These are phyloP conservation scores for Apis cerana DNA, from an alignment of 1,140 invertebrate species.

Conservation along the genomic window DNA sequence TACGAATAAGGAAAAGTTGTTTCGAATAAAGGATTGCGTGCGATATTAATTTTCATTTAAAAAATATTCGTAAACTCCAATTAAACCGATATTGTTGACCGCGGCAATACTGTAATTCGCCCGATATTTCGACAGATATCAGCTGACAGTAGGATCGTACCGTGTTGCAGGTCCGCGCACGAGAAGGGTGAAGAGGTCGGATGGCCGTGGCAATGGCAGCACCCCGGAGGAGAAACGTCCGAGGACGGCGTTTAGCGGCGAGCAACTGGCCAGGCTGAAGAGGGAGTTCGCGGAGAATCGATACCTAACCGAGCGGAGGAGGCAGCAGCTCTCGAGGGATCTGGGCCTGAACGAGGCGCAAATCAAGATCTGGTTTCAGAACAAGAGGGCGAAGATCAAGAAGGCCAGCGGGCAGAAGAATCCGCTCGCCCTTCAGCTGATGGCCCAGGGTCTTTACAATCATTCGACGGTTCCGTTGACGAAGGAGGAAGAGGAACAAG, in stretches of 20 bases:
- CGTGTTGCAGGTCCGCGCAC: conserved; percentile 76
- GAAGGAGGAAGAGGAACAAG: conserved; percentile 90
- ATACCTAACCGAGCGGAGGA: conserved; percentile 96
- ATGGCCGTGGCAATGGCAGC: conserved; percentile 42
- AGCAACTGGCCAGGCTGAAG: conserved; percentile 95
- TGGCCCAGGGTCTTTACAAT: conserved; percentile 97
- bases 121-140: conserved; percentile 65
- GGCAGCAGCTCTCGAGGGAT: conserved; percentile 95
- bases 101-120: background rate
- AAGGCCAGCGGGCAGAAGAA: conserved; percentile 95
- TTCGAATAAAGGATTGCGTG: too few relatives aligned
- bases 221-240: conserved; percentile 95
- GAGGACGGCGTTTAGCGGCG: conserved; percentile 97
- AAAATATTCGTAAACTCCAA: too few relatives aligned
- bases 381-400: conserved; percentile 99
- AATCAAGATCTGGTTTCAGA: conserved; percentile 99
- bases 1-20: too few relatives aligned
- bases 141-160: conserved; percentile 70
- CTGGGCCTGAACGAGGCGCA: conserved; percentile 98
- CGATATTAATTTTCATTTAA: too few relatives aligned
- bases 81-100: too few relatives aligned
- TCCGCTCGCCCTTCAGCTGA: conserved; percentile 94
- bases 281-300: conserved; percentile 97
- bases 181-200: conserved; percentile 72
- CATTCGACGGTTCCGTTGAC: conserved; percentile 92